These are phyloP conservation scores for Silurus lanzhouensis DNA, from an alignment of 2,797 vertebrate genomes.

Conservation along the genomic window DNA sequence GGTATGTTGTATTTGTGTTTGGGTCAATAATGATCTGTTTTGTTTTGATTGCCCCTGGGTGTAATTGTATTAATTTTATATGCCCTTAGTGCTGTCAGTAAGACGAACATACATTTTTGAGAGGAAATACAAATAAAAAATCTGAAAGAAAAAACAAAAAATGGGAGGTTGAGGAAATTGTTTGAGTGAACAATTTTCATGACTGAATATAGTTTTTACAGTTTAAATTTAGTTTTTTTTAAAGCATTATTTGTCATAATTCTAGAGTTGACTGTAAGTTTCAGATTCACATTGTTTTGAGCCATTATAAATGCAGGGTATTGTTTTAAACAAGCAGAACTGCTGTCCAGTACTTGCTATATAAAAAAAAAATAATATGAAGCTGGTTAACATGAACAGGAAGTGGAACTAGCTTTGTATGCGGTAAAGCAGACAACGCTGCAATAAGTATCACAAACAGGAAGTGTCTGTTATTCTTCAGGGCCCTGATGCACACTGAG, in stretches of 20 bases:
- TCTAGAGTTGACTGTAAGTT: background rate
- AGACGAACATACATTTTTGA: background rate
- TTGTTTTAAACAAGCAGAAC: slow-evolving; percentile 18
- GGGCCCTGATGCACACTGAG: slow-evolving; percentile 50
- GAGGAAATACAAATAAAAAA: background rate
- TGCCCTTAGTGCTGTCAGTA: background rate
- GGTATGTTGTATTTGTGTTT: background rate
- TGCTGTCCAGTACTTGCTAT: background rate
- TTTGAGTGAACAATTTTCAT: background rate
- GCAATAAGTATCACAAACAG: slow-evolving; percentile 76
- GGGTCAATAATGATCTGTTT: background rate
- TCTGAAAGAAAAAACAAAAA: background rate
- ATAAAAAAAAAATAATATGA: background rate
- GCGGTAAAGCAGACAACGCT: slow-evolving; percentile 70
- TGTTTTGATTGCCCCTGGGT: background rate
- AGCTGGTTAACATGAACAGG: slow-evolving; percentile 66
- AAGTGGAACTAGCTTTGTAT: slow-evolving; percentile 66
- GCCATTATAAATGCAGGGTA: background rate
- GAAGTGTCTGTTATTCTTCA: slow-evolving; percentile 77
- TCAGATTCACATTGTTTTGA: background rate
- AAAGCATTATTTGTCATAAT: background rate
- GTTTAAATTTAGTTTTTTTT: background rate
- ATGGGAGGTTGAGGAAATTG: background rate
- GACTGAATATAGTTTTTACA: background rate
- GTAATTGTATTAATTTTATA: background rate